Conservation (phyloP, 2,797 vertebrate genomes). For the Hemibagrus guttatus region DNA sequence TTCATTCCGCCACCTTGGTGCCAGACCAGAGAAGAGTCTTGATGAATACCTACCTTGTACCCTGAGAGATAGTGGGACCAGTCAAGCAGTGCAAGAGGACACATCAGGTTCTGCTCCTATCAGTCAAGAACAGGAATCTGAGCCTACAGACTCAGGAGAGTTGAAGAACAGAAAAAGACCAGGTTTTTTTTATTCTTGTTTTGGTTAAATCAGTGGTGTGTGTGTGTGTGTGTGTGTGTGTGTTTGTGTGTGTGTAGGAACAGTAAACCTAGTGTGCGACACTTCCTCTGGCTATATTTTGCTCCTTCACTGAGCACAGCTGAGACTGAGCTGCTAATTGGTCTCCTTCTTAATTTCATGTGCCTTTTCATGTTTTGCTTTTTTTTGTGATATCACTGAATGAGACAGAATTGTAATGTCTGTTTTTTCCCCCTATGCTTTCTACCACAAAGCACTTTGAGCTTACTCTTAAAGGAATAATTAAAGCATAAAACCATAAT, state of each 20-base stretch:
- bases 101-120: too few relatives aligned
- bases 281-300: slow-evolving; percentile 25
- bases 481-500: not conserved
- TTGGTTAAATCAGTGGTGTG: too few relatives aligned
- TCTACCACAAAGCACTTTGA: not conserved
- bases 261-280: not conserved
- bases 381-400: not conserved
- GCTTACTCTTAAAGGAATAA: not conserved
- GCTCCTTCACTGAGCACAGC: slow-evolving; percentile 44
- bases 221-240: slow-evolving; percentile 22
- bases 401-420: not conserved
- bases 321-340: slow-evolving; percentile 41
- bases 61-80: too few relatives aligned
- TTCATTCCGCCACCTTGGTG: too few relatives aligned
- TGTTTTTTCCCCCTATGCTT: not conserved
- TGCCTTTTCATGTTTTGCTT: not conserved
- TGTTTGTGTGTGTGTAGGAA: slow-evolving; percentile 15
- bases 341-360: not conserved
- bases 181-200: too few relatives aligned
- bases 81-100: too few relatives aligned
- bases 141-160: not conserved
- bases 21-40: too few relatives aligned
- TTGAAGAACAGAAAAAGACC: not conserved
- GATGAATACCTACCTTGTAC: too few relatives aligned
- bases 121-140: not conserved